phyloP scores from a whole-genome alignment of 2,113 vertebrate genomes.

The Plecturocebus donacophilus region DNA sequence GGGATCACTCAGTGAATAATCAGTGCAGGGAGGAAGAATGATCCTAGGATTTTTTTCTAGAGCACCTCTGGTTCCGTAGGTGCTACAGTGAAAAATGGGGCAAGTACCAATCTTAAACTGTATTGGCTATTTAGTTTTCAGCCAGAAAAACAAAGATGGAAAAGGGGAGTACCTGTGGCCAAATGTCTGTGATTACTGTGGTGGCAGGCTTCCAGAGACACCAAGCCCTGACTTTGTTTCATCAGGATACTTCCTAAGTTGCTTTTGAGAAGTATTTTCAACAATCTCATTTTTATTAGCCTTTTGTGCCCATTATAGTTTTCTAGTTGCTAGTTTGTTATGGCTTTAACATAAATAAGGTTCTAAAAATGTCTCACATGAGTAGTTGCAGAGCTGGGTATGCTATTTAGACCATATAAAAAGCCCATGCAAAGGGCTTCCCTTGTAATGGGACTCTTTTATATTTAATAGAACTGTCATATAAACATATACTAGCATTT shows the following conservation, averaged over 20 bases:
- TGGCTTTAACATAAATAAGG: conserved; percentile 90
- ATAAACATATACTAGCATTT: conserved; percentile 88
- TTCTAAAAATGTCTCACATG: conserved; percentile 91
- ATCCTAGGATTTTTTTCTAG: background rate
- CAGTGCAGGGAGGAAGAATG: background rate
- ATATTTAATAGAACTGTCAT: conserved; percentile 89
- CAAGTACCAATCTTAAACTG: conserved; percentile 51
- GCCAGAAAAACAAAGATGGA: conserved; percentile 66
- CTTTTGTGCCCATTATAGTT: conserved; percentile 90
- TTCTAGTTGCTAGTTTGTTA: conserved; percentile 91
- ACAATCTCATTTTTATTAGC: conserved; percentile 91
- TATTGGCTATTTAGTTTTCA: conserved; percentile 58
- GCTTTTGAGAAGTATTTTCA: conserved; percentile 89
- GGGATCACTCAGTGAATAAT: background rate
- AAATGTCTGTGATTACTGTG: conserved; percentile 74
- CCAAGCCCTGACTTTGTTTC: conserved; percentile 75
- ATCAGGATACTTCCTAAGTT: conserved; percentile 85
- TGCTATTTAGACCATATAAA: conserved; percentile 88
- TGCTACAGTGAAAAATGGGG: conserved; percentile 7
- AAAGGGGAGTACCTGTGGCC: conserved; percentile 79
- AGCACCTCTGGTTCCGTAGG: conserved; percentile 34
- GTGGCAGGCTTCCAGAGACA: conserved; percentile 84
- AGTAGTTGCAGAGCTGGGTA: conserved; percentile 87
- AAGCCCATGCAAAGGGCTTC: conserved; percentile 84
- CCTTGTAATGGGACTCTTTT: conserved; percentile 87